Conservation (phyloP, 1,140 invertebrate species). For the Bombus pascuorum region DNA sequence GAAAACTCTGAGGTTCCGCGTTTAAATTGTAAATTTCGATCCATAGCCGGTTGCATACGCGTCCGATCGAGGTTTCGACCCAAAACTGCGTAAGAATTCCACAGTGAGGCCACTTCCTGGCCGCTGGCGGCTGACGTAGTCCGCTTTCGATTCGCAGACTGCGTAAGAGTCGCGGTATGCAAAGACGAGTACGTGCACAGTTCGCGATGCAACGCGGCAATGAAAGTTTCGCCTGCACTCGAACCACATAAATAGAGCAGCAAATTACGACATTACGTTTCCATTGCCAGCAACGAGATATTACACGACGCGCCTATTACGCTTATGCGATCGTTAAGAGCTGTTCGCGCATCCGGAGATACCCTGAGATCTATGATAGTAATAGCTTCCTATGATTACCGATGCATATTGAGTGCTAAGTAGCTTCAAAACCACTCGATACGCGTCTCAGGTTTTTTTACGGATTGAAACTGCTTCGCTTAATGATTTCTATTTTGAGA, state of each 20-base stretch:
- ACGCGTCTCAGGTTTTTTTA: neutral
- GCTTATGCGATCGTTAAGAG: neutral
- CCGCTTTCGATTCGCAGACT: constrained; percentile 24
- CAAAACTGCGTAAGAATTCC: constrained; percentile 39
- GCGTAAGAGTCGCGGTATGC: neutral
- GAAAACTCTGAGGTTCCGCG: constrained; percentile 70
- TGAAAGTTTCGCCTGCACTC: constrained; percentile 40
- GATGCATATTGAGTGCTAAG: too few species aligned
- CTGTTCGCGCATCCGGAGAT: constrained; percentile 6
- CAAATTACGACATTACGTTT: constrained; percentile 54
- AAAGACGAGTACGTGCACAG: neutral
- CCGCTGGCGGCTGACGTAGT: neutral
- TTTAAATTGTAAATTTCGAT: constrained; percentile 76
- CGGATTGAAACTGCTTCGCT: neutral
- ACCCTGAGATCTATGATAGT: neutral
- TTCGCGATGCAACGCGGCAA: neutral
- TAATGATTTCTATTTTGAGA: neutral
- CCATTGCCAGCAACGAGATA: constrained; percentile 44
- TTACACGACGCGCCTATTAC: constrained; percentile 59
- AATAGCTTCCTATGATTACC: neutral
- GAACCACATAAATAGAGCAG: constrained; percentile 52
- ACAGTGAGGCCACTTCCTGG: constrained; percentile 8
- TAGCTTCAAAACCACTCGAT: neutral
- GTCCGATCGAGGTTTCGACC: constrained; percentile 68
- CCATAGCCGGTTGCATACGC: constrained; percentile 43